These are phyloP conservation scores for Drosophila ercepeae DNA, from an alignment of 1,140 invertebrate genomes.

Conservation along the genomic window DNA sequence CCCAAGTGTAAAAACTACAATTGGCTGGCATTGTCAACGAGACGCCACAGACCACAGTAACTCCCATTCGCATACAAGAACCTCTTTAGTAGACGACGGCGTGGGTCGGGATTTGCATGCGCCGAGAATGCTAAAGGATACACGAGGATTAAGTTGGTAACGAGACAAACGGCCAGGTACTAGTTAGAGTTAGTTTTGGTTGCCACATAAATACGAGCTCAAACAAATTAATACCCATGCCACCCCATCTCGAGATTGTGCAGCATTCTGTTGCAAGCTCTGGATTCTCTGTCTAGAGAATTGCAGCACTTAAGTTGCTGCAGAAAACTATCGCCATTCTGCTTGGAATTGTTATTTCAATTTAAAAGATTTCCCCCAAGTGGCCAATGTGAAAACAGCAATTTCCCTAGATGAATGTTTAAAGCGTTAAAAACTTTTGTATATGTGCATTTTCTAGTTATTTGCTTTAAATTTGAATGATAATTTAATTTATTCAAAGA, in stretches of 20 bases:
- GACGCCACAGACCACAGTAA: slow-evolving; percentile 52
- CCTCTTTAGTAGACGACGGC: neutral
- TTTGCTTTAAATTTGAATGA: neutral
- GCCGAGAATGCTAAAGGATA: slow-evolving; percentile 5
- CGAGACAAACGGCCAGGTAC: slow-evolving; percentile 6
- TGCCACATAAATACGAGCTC: slow-evolving; percentile 22
- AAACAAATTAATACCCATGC: slow-evolving; percentile 33
- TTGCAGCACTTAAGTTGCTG: slow-evolving; percentile 60
- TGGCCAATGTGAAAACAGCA: slow-evolving; percentile 14
- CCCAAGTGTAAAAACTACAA: slow-evolving; percentile 27
- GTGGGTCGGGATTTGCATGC: slow-evolving; percentile 39
- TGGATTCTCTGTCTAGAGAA: slow-evolving; percentile 19
- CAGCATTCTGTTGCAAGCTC: slow-evolving; percentile 12
- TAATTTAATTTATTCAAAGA: neutral
- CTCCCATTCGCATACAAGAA: slow-evolving; percentile 17
- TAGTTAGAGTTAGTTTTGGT: slow-evolving; percentile 2
- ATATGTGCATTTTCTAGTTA: neutral
- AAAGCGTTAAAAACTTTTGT: slow-evolving; percentile 9
- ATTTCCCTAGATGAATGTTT: slow-evolving; percentile 30
- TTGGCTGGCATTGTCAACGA: slow-evolving; percentile 65
- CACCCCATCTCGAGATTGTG: neutral
- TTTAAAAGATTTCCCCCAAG: slow-evolving; percentile 49
- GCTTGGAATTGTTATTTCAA: slow-evolving; percentile 54
- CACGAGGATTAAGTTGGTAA: slow-evolving; percentile 27
- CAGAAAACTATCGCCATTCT: slow-evolving; percentile 23